phyloP scores from a whole-genome alignment of 1,140 invertebrate species.

The Papilio polytes region DNA sequence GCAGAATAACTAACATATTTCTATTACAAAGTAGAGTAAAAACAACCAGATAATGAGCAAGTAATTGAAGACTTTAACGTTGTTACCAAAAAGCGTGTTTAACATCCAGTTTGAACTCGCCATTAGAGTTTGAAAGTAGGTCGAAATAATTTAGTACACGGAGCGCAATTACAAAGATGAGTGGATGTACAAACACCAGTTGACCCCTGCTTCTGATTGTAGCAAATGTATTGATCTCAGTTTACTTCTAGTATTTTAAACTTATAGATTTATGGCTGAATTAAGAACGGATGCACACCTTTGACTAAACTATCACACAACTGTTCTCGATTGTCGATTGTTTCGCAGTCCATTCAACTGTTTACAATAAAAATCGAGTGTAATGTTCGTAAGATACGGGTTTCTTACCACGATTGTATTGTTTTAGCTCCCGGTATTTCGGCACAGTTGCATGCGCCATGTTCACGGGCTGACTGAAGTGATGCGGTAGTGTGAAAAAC shows the following conservation, averaged over 20 bases:
- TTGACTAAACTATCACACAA: no score
- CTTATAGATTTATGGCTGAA: neutral
- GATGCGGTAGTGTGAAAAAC: no score
- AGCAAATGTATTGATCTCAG: constrained; percentile 16
- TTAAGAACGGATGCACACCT: no score
- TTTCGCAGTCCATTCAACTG: no score
- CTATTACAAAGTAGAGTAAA: neutral
- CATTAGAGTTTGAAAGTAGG: constrained; percentile 30
- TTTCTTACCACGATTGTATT: no score
- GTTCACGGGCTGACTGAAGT: no score
- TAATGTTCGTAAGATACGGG: no score
- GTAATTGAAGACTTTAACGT: neutral
- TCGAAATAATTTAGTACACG: constrained; percentile 29
- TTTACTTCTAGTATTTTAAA: neutral
- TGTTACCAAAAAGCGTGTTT: neutral
- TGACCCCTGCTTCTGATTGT: constrained; percentile 22
- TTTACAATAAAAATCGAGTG: no score
- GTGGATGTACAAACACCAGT: neutral
- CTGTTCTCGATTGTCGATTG: no score
- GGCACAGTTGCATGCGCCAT: no score
- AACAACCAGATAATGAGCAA: neutral
- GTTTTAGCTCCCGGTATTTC: no score
- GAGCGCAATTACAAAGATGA: constrained; percentile 22
- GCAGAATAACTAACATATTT: no score
- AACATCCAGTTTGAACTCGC: neutral